Evolutionary conservation across 2,797 vertebrate genomes (phyloP).

Genomic region (Psittacula derbiana): DNA sequence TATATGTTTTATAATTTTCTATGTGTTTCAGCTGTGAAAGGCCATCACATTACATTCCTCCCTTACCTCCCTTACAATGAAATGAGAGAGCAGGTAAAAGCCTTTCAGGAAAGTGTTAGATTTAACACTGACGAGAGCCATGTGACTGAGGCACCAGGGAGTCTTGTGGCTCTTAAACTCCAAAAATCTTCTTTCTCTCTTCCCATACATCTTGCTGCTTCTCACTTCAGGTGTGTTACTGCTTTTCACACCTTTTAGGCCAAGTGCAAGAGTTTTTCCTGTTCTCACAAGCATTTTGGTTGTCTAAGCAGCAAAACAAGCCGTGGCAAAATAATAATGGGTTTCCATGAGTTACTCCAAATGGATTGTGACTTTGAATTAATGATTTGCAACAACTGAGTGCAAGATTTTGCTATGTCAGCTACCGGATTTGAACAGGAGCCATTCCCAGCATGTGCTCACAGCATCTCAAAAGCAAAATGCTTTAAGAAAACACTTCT

Average conservation of each 20-base stretch:
- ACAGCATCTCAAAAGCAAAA: background rate
- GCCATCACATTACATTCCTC: background rate
- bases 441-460: background rate
- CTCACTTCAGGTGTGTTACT: background rate
- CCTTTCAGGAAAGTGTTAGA: background rate
- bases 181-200: background rate
- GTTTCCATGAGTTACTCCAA: constrained; percentile 12
- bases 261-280: background rate
- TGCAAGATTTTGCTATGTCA: background rate
- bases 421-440: background rate
- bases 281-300: constrained; percentile 20
- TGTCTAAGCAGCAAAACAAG: constrained; percentile 4
- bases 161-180: background rate
- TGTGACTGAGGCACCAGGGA: background rate
- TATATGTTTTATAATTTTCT: background rate
- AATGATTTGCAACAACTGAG: background rate
- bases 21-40: background rate
- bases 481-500: background rate
- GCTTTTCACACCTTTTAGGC: background rate
- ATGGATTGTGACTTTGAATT: background rate
- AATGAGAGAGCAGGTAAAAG: background rate
- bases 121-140: rapidly evolving
- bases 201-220: background rate
- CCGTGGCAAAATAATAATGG: background rate
- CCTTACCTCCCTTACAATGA: background rate